A percentile compares a stretch with the other conserved stretches of the same genome.
phyloP scores from a whole-genome alignment of 2,888 invertebrate genomes.

The Colostygia pectinataria region DNA sequence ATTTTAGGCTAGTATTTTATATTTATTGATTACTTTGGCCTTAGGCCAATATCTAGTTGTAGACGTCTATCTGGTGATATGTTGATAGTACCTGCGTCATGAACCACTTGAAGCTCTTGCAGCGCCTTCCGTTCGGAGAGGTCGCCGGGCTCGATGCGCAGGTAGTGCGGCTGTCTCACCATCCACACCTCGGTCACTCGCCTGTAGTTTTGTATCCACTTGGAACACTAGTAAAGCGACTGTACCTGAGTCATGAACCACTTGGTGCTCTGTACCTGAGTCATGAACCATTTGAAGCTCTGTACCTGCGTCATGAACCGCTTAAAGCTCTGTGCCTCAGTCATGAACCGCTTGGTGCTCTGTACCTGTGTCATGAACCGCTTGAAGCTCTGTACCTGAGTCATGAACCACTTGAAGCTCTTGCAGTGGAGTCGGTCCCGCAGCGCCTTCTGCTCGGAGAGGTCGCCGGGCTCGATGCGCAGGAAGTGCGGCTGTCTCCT shows the following conservation, averaged over 20 bases:
- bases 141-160: constrained; percentile 90
- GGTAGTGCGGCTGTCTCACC: constrained; percentile 92
- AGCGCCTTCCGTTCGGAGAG: constrained; percentile 89
- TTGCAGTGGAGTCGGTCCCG: constrained; percentile 91
- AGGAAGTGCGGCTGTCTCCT: constrained; percentile 89
- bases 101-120: no score
- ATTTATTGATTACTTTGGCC: no score
- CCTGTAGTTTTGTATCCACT: constrained; percentile 93
- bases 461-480: constrained; percentile 90
- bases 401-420: constrained; percentile 97
- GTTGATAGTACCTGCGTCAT: constrained; percentile 87
- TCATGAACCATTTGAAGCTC: no score
- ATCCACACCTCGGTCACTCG: constrained; percentile 99
- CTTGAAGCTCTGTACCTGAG: constrained; percentile 87
- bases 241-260: no score
- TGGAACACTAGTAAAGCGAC: no score
- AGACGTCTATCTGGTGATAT: no score
- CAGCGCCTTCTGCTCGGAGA: constrained; percentile 89
- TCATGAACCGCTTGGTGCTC: constrained; percentile 97
- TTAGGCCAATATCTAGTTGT: no score
- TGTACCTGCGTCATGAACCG: no score
- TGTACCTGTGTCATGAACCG: constrained; percentile 95
- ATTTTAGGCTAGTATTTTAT: no score
- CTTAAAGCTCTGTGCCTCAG: no score
- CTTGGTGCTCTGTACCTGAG: no score